These are phyloP conservation scores for Ochotona curzoniae DNA, from an alignment of 2,113 vertebrate genomes.

Conservation along the genomic window DNA sequence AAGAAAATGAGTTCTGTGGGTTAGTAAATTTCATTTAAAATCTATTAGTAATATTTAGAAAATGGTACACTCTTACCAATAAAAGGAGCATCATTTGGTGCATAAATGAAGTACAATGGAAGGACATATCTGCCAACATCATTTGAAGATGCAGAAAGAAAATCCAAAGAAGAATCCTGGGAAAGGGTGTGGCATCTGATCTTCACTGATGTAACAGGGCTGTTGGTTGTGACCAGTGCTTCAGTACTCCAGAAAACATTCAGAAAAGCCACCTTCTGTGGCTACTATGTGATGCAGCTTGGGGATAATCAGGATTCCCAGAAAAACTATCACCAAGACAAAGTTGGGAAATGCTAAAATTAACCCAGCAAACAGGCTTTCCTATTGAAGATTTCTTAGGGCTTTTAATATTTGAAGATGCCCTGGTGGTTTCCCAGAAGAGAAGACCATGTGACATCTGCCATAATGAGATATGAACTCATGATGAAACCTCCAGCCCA, in stretches of 20 bases:
- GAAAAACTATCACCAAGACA: background rate
- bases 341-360: background rate
- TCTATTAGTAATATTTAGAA: slow-evolving; percentile 16
- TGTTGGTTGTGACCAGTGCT: background rate
- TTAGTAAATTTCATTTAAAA: slow-evolving; percentile 48
- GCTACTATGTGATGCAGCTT: background rate
- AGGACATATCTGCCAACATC: background rate
- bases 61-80: background rate
- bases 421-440: background rate
- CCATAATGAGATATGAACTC: background rate
- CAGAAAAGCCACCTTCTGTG: background rate
- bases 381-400: background rate
- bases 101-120: background rate
- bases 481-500: background rate
- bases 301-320: background rate
- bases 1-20: slow-evolving; percentile 22
- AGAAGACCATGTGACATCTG: background rate
- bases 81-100: background rate
- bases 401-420: background rate
- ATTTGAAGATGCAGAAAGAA: slow-evolving; percentile 1
- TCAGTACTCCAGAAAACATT: too few species aligned
- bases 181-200: background rate
- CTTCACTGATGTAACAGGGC: background rate
- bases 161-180: background rate
- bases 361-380: background rate